Conservation (phyloP, 1,140 invertebrate species). For the Ephestia elutella region DNA sequence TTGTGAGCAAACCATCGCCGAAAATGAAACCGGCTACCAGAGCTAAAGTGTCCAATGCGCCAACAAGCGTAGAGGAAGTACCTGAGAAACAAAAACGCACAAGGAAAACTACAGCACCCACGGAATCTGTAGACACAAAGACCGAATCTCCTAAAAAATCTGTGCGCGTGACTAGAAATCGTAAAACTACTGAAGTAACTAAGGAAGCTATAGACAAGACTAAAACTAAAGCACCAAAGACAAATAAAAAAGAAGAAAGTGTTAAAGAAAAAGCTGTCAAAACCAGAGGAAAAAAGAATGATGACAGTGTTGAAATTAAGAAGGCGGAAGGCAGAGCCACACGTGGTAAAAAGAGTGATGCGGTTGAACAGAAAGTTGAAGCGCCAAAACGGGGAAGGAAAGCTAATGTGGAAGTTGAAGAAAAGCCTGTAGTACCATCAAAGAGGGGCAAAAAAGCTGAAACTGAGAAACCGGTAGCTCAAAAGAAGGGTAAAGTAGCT, state of each 20-base stretch:
- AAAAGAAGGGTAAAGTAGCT: slow-evolving; percentile 17
- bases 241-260: neutral
- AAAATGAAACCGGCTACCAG: slow-evolving; percentile 14
- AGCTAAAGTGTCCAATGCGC: neutral
- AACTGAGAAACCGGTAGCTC: slow-evolving; percentile 5
- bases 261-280: neutral
- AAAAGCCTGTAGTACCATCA: neutral
- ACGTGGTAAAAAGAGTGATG: neutral
- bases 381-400: neutral
- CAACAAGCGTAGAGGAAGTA: neutral
- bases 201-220: slow-evolving; percentile 8
- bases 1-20: slow-evolving; percentile 21
- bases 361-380: neutral
- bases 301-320: neutral
- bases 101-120: slow-evolving; percentile 11
- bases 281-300: slow-evolving; percentile 6
- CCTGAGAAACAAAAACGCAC: neutral
- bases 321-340: neutral
- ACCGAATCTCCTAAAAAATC: slow-evolving; percentile 20
- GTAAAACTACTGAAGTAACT: slow-evolving; percentile 11
- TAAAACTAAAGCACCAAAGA: slow-evolving; percentile 6
- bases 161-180: slow-evolving; percentile 10
- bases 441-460: slow-evolving; percentile 1
- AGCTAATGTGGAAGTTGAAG: too few species aligned
- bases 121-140: neutral